phyloP scores from a whole-genome alignment of 2,113 vertebrate genomes.

The Hemibagrus wyckioides region DNA sequence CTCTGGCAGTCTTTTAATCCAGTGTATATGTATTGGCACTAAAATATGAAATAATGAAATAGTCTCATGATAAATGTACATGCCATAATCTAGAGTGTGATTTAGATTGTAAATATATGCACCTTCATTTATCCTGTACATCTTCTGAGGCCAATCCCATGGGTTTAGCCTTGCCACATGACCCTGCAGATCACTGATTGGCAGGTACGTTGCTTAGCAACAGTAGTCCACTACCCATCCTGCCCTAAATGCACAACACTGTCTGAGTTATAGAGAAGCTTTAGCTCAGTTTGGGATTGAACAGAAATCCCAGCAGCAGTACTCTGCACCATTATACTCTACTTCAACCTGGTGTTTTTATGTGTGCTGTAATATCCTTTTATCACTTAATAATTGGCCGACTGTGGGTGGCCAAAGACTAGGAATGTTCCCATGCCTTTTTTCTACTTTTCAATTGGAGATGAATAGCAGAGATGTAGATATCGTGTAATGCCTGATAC shows the following conservation, averaged over 20 bases:
- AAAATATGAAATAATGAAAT: slow-evolving; percentile 8
- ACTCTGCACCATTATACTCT: background rate
- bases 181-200: slow-evolving; percentile 20
- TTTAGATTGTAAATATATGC: slow-evolving; percentile 15
- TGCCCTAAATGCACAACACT: background rate
- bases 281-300: background rate
- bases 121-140: background rate
- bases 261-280: background rate
- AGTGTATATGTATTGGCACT: background rate
- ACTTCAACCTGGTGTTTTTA: background rate
- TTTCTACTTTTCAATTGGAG: background rate
- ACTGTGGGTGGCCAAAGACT: background rate
- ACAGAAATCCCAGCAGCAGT: background rate
- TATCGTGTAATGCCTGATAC: background rate
- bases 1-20: background rate
- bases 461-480: background rate
- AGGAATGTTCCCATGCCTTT: background rate
- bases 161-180: slow-evolving; percentile 6
- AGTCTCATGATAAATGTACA: background rate
- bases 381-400: background rate
- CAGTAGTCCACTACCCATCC: background rate
- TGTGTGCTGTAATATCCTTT: background rate
- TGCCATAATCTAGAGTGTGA: background rate
- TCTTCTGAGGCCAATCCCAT: background rate
- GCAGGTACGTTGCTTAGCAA: slow-evolving; percentile 40